phyloP scores from a whole-genome alignment of 2,888 invertebrate genomes.

The Hylaea fasciaria region DNA sequence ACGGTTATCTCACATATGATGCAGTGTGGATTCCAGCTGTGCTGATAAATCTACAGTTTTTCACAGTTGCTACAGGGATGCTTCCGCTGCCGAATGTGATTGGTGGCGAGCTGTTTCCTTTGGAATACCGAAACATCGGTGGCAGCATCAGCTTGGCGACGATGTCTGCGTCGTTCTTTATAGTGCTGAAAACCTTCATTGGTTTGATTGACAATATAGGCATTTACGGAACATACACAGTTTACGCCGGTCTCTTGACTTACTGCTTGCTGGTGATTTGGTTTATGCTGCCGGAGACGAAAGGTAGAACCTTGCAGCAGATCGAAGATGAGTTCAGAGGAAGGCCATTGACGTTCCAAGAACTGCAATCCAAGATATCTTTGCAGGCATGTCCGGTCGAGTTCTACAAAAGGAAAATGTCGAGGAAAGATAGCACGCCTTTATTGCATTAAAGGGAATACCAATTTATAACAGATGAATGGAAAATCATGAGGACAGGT shows the following conservation, averaged over 20 bases:
- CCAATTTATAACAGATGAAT: background rate
- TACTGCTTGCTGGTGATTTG: slow-evolving; percentile 82
- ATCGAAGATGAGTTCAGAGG: slow-evolving; percentile 85
- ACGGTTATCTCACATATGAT: slow-evolving; percentile 54
- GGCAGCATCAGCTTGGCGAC: slow-evolving; percentile 85
- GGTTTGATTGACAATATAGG: slow-evolving; percentile 78
- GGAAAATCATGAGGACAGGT: background rate
- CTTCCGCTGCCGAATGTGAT: slow-evolving; percentile 88
- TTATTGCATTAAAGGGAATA: slow-evolving; percentile 46
- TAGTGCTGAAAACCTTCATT: slow-evolving; percentile 86
- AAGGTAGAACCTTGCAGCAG: slow-evolving; percentile 86
- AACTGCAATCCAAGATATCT: slow-evolving; percentile 58
- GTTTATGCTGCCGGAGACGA: slow-evolving; percentile 87
- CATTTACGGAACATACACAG: slow-evolving; percentile 82
- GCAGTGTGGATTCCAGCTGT: slow-evolving; percentile 75
- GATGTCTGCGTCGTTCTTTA: slow-evolving; percentile 84
- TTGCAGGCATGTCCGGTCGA: slow-evolving; percentile 58
- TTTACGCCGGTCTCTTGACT: slow-evolving; percentile 82
- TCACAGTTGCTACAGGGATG: slow-evolving; percentile 84
- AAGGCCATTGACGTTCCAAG: slow-evolving; percentile 53
- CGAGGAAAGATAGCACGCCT: slow-evolving; percentile 55
- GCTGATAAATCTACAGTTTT: slow-evolving; percentile 81
- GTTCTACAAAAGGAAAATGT: slow-evolving; percentile 58
- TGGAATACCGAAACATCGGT: slow-evolving; percentile 85
- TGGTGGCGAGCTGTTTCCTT: slow-evolving; percentile 88